These are phyloP conservation scores for Protophormia terraenovae DNA, from an alignment of 2,888 invertebrate genomes.

Conservation along the genomic window DNA sequence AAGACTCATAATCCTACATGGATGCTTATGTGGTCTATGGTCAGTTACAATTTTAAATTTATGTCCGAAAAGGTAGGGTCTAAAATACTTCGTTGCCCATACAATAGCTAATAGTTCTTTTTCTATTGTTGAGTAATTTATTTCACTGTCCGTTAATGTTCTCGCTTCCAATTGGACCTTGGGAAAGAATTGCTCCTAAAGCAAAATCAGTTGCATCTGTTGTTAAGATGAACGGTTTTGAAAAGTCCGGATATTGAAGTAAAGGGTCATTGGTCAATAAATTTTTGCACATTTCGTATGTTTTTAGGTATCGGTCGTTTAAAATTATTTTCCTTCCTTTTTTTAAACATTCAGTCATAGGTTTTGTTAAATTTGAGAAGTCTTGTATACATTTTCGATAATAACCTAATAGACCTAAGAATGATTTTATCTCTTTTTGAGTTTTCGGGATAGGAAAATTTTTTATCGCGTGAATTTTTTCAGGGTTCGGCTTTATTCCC, in stretches of 20 bases:
- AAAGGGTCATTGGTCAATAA: slow-evolving; percentile 57
- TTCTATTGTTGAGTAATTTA: slow-evolving; percentile 70
- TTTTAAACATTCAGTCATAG: too few relatives aligned
- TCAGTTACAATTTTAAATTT: too few relatives aligned
- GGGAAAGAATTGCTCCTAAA: slow-evolving; percentile 72
- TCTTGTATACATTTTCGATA: slow-evolving; percentile 30
- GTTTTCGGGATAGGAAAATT: slow-evolving; percentile 37
- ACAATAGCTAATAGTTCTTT: slow-evolving; percentile 30
- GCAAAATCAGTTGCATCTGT: slow-evolving; percentile 72
- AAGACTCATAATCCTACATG: too few relatives aligned
- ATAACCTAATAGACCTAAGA: slow-evolving; percentile 30
- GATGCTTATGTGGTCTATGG: too few relatives aligned
- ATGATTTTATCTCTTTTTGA: slow-evolving; percentile 34
- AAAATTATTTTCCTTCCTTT: slow-evolving; percentile 31
- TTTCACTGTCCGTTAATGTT: slow-evolving; percentile 68
- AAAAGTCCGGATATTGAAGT: slow-evolving; percentile 71
- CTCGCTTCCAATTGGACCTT: too few relatives aligned
- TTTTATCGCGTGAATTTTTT: slow-evolving; percentile 33
- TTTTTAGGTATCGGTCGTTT: slow-evolving; percentile 5
- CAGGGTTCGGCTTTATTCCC: too few relatives aligned
- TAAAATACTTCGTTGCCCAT: too few relatives aligned
- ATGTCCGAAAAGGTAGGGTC: too few relatives aligned
- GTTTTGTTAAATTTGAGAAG: too few relatives aligned
- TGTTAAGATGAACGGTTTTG: too few relatives aligned
- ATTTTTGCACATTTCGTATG: slow-evolving; percentile 66